These are phyloP conservation scores for Parochlus steinenii DNA, from an alignment of 2,888 invertebrate genomes.

Conservation along the genomic window DNA sequence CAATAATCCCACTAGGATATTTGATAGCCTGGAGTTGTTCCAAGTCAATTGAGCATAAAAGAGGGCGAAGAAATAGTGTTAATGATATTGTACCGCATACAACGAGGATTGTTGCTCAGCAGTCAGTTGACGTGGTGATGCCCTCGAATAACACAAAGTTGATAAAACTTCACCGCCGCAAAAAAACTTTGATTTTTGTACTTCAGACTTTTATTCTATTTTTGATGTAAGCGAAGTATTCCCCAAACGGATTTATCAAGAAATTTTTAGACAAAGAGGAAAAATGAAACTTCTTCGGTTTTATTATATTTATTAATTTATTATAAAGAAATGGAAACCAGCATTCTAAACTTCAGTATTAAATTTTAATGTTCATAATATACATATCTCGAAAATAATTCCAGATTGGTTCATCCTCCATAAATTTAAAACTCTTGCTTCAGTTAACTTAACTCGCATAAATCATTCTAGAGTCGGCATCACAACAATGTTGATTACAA, in stretches of 20 bases:
- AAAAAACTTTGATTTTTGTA: slow-evolving; percentile 12
- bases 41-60: slow-evolving; percentile 28
- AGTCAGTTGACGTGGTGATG: not conserved
- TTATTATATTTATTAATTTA: slow-evolving; percentile 6
- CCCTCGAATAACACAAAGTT: not conserved
- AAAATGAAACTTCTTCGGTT: slow-evolving; percentile 2
- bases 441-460: no score
- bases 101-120: not conserved
- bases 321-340: no score
- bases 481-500: slow-evolving; percentile 42
- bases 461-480: slow-evolving; percentile 36
- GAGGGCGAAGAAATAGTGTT: slow-evolving; percentile 25
- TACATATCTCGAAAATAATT: no score
- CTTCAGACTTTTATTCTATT: slow-evolving; percentile 11
- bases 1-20: slow-evolving; percentile 45
- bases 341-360: no score
- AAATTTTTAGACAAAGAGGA: not conserved
- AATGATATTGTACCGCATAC: not conserved
- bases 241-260: no score
- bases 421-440: no score
- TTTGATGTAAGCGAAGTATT: slow-evolving; percentile 13
- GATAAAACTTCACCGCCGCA: slow-evolving; percentile 11
- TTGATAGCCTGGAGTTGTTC: slow-evolving; percentile 35
- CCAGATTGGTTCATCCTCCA: no score
- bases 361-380: no score